Percentiles rank a stretch among this genome's conserved stretches.
Evolutionary conservation across 2,797 vertebrate species (phyloP).

Genomic region (Cyprinella venusta): DNA sequence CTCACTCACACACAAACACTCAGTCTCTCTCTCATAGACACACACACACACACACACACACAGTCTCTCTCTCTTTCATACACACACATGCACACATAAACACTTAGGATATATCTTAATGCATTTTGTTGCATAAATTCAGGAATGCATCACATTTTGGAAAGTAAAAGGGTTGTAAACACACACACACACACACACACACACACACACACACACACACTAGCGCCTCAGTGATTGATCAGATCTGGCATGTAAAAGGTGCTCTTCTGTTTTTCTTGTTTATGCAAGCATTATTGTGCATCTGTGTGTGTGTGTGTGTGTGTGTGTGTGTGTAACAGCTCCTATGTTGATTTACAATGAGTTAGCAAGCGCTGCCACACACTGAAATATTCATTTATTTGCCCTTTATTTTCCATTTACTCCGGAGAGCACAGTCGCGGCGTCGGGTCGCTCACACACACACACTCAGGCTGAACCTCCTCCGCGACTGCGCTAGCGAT

Average conservation of each 20-base stretch:
- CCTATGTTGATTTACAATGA: constrained; percentile 40
- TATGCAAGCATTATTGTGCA: constrained; percentile 14
- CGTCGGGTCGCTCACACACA: constrained; percentile 37
- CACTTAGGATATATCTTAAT: too few relatives aligned
- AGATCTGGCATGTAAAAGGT: constrained; percentile 67
- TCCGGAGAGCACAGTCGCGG: constrained; percentile 19
- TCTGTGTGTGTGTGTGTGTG: constrained; percentile 5
- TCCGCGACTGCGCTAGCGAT: constrained; percentile 29
- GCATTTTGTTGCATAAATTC: too few relatives aligned
- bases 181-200: background rate
- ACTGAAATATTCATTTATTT: constrained; percentile 59
- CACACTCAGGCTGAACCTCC: constrained; percentile 27
- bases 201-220: background rate
- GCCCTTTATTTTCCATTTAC: constrained; percentile 56
- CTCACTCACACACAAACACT: too few relatives aligned
- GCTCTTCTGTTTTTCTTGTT: constrained; percentile 23
- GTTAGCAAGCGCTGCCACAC: constrained; percentile 21
- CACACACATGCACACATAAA: too few relatives aligned
- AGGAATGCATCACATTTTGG: too few relatives aligned
- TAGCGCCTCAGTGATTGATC: constrained; percentile 72
- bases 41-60: background rate
- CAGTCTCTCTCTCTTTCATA: too few relatives aligned
- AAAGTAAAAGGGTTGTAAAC: too few relatives aligned
- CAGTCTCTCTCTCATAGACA: background rate
- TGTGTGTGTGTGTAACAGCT: background rate